Evolutionary conservation across 2,113 vertebrate genomes (phyloP).

Genomic region (Tauraco erythrolophus): DNA sequence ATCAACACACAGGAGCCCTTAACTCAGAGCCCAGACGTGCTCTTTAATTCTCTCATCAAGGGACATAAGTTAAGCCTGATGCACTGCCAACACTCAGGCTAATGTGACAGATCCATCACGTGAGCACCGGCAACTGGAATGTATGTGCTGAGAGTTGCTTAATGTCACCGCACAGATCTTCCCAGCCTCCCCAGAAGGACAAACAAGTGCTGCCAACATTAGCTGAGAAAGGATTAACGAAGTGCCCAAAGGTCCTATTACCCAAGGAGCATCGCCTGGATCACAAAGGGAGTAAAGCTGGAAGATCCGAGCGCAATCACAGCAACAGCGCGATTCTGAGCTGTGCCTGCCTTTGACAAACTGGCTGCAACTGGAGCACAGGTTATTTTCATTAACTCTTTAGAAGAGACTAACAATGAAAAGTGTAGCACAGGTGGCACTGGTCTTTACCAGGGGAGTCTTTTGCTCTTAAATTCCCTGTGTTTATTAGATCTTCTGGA

Average conservation of each 20-base stretch:
- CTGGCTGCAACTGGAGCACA: not conserved
- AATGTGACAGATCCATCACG: not conserved
- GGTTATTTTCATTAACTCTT: not conserved
- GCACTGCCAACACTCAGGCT: not conserved
- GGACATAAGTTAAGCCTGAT: not conserved
- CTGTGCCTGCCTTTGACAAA: not conserved
- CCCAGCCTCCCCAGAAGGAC: not conserved
- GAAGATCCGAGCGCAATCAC: not conserved
- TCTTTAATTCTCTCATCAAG: conserved; percentile 38
- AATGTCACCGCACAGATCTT: not conserved
- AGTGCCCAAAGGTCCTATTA: not conserved
- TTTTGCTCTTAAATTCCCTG: not conserved
- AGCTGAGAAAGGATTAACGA: not conserved
- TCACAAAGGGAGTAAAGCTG: not conserved
- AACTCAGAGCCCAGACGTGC: conserved; percentile 1
- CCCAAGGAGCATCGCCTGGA: not conserved
- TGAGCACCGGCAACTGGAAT: not conserved
- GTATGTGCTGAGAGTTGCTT: fast-evolving
- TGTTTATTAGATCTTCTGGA: not conserved
- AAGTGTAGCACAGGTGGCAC: not conserved
- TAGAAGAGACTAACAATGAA: not conserved
- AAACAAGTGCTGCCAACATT: not conserved
- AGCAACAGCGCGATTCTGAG: fast-evolving
- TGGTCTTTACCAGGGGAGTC: not conserved
- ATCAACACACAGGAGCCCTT: conserved; percentile 34